Evolutionary conservation across 2,888 invertebrate species (phyloP).

Genomic region (Thymelicus acteon): DNA sequence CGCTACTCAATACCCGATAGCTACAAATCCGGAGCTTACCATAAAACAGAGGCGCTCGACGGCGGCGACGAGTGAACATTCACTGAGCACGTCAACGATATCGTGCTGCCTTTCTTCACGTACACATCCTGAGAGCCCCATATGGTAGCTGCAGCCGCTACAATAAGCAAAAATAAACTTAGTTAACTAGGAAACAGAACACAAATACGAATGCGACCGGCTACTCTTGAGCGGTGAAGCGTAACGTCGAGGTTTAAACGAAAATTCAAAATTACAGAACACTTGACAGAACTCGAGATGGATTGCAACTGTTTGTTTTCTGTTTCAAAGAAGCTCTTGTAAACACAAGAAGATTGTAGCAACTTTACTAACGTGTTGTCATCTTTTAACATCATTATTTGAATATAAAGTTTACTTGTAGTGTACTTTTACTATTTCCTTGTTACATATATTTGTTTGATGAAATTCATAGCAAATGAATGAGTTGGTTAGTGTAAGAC

Average conservation of each 20-base stretch:
- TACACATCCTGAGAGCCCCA: slow-evolving; percentile 94
- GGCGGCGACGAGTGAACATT: slow-evolving; percentile 93
- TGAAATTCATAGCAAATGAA: no score
- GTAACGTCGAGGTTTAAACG: slow-evolving; percentile 43
- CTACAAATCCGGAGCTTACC: slow-evolving; percentile 75
- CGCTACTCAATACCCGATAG: slow-evolving; percentile 10
- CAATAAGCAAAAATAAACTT: slow-evolving; percentile 68
- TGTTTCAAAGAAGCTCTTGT: slow-evolving; percentile 30
- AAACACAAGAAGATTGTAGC: slow-evolving; percentile 20
- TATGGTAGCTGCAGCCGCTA: slow-evolving; percentile 95
- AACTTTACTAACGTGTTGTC: slow-evolving; percentile 2
- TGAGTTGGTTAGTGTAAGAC: no score
- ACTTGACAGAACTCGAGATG: slow-evolving; percentile 36
- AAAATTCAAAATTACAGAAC: slow-evolving; percentile 38
- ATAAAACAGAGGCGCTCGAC: slow-evolving; percentile 88
- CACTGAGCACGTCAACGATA: slow-evolving; percentile 94
- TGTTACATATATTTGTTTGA: no score
- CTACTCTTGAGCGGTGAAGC: slow-evolving; percentile 37
- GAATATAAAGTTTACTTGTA: not conserved
- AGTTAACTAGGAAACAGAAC: slow-evolving; percentile 36
- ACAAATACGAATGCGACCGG: slow-evolving; percentile 13
- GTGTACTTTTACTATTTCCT: no score
- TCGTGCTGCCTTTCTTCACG: slow-evolving; percentile 95
- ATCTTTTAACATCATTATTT: not conserved
- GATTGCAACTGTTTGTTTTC: slow-evolving; percentile 36